Percentiles rank a stretch among this genome's conserved stretches.
Conservation (phyloP, 2,797 vertebrate species). For the Tiaroga cobitis region DNA sequence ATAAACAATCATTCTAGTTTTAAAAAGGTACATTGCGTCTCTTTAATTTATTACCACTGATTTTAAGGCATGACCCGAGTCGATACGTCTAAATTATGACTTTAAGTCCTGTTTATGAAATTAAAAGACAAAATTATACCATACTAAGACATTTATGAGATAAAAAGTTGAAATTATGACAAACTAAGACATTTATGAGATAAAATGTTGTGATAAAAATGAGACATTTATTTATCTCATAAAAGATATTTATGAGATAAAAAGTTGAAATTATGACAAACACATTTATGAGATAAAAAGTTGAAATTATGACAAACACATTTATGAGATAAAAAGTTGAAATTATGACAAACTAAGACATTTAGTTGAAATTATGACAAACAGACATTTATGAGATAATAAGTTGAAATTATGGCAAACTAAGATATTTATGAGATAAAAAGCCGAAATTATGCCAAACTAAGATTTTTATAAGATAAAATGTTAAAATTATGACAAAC, state of each 20-base stretch:
- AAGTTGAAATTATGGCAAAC: too few species aligned
- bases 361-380: too few species aligned
- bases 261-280: too few species aligned
- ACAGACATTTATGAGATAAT: too few species aligned
- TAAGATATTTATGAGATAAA: too few species aligned
- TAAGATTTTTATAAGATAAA: too few species aligned
- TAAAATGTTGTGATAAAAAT: accelerated
- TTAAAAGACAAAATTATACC: accelerated
- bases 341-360: too few species aligned
- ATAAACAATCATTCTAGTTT: neutral
- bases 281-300: too few species aligned
- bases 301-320: accelerated
- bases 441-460: too few species aligned
- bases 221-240: too few species aligned
- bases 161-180: neutral
- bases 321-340: too few species aligned
- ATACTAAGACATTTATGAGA: neutral
- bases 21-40: neutral
- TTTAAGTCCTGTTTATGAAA: neutral
- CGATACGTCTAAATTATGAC: neutral
- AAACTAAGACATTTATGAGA: neutral
- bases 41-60: neutral
- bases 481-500: too few species aligned
- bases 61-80: neutral
- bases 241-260: neutral